These are phyloP conservation scores for Cepaea hortensis DNA, from an alignment of 2,888 invertebrate species.

Conservation along the genomic window DNA sequence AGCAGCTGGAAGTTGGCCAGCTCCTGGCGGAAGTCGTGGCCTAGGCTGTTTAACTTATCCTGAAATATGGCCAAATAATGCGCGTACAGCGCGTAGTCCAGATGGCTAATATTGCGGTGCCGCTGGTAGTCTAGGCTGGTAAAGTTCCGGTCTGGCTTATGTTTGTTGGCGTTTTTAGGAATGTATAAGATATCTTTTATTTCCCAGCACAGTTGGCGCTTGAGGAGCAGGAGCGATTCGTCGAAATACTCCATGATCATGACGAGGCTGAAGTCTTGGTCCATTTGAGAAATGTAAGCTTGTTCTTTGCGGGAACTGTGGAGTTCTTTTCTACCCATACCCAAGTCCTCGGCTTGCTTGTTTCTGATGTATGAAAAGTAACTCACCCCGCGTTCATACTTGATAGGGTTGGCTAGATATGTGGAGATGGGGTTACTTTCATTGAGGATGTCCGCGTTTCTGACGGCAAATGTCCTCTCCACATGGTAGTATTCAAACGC, in stretches of 20 bases:
- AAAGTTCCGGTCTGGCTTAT: conserved; percentile 48
- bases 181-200: conserved; percentile 59
- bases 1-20: conserved; percentile 37
- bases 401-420: conserved; percentile 44
- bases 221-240: conserved; percentile 61
- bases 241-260: conserved; percentile 63
- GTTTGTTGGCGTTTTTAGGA: conserved; percentile 51
- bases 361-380: conserved; percentile 50
- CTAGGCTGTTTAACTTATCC: conserved; percentile 4
- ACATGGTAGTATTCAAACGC: conserved; percentile 54
- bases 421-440: conserved; percentile 45
- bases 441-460: conserved; percentile 20
- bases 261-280: conserved; percentile 58
- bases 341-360: conserved; percentile 54
- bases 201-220: conserved; percentile 61
- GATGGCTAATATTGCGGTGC: conserved; percentile 40
- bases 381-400: conserved; percentile 3
- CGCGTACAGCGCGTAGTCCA: conserved; percentile 47
- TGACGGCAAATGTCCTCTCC: not conserved
- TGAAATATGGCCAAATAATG: conserved; percentile 37
- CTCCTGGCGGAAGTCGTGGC: conserved; percentile 38
- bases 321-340: conserved; percentile 32
- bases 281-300: conserved; percentile 54
- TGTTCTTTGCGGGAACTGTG: conserved; percentile 4
- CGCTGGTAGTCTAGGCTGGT: conserved; percentile 34